Percentiles rank a stretch among this genome's conserved stretches.
Conservation (phyloP, 2,113 vertebrate genomes). For the Spea multiplicata region DNA sequence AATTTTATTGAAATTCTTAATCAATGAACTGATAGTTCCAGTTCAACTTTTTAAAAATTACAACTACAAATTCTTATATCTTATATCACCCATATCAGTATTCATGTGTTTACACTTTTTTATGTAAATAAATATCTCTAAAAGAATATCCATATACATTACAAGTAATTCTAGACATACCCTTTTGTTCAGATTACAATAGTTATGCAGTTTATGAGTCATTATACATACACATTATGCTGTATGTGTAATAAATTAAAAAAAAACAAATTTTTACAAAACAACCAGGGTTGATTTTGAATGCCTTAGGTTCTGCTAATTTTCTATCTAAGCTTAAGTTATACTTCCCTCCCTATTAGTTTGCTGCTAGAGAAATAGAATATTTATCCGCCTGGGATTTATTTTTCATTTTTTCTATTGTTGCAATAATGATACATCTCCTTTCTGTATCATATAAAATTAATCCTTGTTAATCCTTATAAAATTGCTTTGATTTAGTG, state of each 20-base stretch:
- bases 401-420: not conserved
- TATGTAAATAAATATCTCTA: not conserved
- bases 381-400: not conserved
- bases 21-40: not conserved
- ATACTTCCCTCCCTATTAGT: not conserved
- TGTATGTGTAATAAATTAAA: not conserved
- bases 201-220: constrained; percentile 11
- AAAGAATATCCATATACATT: not conserved
- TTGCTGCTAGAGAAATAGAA: not conserved
- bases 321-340: not conserved
- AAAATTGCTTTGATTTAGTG: not conserved
- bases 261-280: not conserved
- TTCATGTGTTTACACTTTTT: not conserved
- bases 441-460: not conserved
- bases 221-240: too few species aligned
- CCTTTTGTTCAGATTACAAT: constrained; percentile 15
- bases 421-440: not conserved
- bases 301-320: not conserved
- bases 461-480: constrained; percentile 7
- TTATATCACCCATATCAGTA: not conserved
- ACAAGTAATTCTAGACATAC: not conserved
- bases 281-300: not conserved
- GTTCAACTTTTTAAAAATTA: not conserved
- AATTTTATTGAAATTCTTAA: not conserved
- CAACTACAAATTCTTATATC: not conserved